phyloP scores from a whole-genome alignment of 2,888 invertebrate species.

The Dioctria linearis region DNA sequence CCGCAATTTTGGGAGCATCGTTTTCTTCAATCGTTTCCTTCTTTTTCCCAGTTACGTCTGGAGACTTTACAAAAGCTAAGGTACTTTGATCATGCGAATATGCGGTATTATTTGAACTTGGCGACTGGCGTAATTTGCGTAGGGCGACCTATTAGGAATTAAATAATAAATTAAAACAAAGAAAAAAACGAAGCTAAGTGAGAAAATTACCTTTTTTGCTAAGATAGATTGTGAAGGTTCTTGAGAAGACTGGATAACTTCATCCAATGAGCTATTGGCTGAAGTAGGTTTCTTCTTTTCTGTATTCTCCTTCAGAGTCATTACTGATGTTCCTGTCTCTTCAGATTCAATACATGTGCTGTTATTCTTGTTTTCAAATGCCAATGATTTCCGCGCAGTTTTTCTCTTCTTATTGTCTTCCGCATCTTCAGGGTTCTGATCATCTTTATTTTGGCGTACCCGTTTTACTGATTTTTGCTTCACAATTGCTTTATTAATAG shows the following conservation, averaged over 20 bases:
- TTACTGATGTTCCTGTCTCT: not conserved
- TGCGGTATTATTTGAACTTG: not conserved
- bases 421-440: not conserved
- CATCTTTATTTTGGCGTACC: not conserved
- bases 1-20: not conserved
- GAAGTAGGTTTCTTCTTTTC: not conserved
- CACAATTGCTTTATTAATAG: not conserved
- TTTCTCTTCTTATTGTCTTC: constrained; percentile 16
- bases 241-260: constrained; percentile 55
- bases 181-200: too few species aligned
- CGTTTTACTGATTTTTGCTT: not conserved
- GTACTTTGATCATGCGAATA: not conserved
- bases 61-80: constrained; percentile 17
- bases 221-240: constrained; percentile 53
- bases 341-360: not conserved
- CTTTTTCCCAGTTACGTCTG: constrained; percentile 6
- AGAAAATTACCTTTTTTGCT: constrained; percentile 53
- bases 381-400: constrained; percentile 24
- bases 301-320: not conserved
- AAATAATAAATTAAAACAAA: constrained; percentile 7
- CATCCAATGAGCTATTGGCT: constrained; percentile 50
- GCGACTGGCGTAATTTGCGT: constrained; percentile 10
- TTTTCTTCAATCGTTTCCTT: not conserved
- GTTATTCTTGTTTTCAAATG: constrained; percentile 29
- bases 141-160: not conserved